Evolutionary conservation across 2,888 invertebrate genomes (phyloP), one percentile per base, ranked within the genome.

Genomic region (Perdita meconis): DNA sequence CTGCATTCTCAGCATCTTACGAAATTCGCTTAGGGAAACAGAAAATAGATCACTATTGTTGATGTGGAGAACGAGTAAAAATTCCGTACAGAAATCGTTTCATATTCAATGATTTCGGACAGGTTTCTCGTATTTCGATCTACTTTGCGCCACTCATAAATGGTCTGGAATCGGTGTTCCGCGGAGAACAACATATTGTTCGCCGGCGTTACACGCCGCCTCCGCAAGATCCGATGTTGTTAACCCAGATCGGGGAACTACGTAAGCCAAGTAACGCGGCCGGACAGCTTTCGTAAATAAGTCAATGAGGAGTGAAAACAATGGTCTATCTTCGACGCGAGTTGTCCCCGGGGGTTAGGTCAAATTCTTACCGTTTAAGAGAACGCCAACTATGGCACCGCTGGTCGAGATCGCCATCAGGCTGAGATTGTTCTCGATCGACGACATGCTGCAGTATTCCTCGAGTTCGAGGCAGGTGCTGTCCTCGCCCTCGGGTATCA

Each of bases 381-480:
- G 90, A n/a, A 94, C 94, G 0, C 94, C 95, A 1, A 95, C 90
- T 30, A 96, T 93, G 71, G 94, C 93, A 3, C 94, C 95, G 13
- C 93, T 92, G 0, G 90, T 87, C n/a, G 94, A 93, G 0, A 95
- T 93, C 0, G 95, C 96, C 92, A 95, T 95, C 38, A 95, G 92
- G 1, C 95, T 95, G 10, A 95, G 89, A 8, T 95, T 95, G 75
- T 95, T 94, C 2, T 93, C 91, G 4, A 96, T 86, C 0, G 94
- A 93, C 24, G 94, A 91, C 4, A 90, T 88, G 79, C 95, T 95
- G 59, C 85, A 85, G 89, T 95, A 96, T 0, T 94, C 94, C 81
- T 96, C 96, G 24, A 96, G 90, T 83, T 95, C 95, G 0, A 90
- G 65, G 88, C 96, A 96, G 6, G 94, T 93, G 13, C 94, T 94